These are phyloP conservation scores for Eueides isabella DNA, from an alignment of 1,140 invertebrate species.

Conservation along the genomic window DNA sequence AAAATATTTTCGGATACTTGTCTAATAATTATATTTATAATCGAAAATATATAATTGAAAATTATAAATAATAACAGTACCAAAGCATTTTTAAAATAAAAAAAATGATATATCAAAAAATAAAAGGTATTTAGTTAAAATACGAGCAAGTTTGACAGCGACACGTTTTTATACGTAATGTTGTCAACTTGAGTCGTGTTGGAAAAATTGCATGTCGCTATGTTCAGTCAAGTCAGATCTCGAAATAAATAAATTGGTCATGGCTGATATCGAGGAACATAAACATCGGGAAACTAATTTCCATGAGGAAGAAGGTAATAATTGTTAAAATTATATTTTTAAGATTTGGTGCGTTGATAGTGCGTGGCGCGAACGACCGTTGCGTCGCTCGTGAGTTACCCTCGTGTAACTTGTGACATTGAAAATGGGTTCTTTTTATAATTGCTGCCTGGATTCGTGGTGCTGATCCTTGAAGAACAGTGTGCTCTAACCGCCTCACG, in stretches of 20 bases:
- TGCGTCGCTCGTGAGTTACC: conserved; percentile 62
- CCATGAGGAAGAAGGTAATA: conserved; percentile 80
- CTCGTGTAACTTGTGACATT: conserved; percentile 79
- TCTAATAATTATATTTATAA: not conserved
- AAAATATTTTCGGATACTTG: conserved; percentile 7
- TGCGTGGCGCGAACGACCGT: conserved; percentile 56
- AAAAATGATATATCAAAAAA: not conserved
- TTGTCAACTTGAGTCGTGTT: conserved; percentile 76
- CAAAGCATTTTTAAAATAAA: not conserved
- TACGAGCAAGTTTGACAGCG: conserved; percentile 51
- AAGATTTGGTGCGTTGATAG: conserved; percentile 60
- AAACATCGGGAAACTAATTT: conserved; percentile 76
- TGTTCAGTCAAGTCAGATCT: conserved; percentile 77
- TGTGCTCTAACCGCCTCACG: conserved; percentile 55
- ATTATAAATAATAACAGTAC: not conserved
- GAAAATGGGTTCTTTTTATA: conserved; percentile 81
- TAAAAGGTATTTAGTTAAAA: conserved; percentile 12
- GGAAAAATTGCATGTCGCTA: conserved; percentile 79
- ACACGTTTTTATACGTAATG: conserved; percentile 60
- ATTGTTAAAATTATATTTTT: conserved; percentile 73
- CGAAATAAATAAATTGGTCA: conserved; percentile 81
- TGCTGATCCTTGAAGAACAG: conserved; percentile 67
- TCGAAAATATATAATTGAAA: not conserved
- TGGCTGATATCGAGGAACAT: conserved; percentile 77
- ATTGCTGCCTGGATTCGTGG: conserved; percentile 77